Conservation (phyloP, 2,113 vertebrate genomes). For the Notothenia coriiceps region DNA sequence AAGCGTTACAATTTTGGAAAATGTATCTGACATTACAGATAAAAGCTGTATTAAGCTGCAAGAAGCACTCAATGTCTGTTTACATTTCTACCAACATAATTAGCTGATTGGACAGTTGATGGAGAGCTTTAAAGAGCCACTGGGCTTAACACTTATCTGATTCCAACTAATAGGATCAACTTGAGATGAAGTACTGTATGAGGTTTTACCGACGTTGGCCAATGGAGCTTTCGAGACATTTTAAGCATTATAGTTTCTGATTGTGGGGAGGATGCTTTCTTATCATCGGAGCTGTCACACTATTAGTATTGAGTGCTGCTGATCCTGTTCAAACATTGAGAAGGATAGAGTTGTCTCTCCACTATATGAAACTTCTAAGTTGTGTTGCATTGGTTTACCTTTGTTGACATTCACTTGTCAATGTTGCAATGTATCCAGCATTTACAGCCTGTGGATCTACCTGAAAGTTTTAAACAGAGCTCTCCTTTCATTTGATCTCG, state of each 20-base stretch:
- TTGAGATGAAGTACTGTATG: slow-evolving; percentile 26
- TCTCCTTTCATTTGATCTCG: slow-evolving; percentile 8
- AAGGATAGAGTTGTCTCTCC: neutral
- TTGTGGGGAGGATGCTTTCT: neutral
- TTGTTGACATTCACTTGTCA: neutral
- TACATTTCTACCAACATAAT: slow-evolving; percentile 19
- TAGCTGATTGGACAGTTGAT: slow-evolving; percentile 32
- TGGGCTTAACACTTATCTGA: slow-evolving; percentile 16
- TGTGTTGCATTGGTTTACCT: neutral
- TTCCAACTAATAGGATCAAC: slow-evolving; percentile 33
- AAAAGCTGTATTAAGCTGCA: neutral
- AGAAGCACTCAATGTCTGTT: neutral
- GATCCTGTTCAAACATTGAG: neutral
- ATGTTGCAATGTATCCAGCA: neutral
- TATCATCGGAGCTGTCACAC: slow-evolving; percentile 2
- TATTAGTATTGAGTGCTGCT: neutral
- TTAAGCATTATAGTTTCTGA: slow-evolving; percentile 14
- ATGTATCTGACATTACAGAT: neutral
- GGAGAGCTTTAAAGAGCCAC: slow-evolving; percentile 17
- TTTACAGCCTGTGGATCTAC: neutral
- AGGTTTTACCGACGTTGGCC: slow-evolving; percentile 5
- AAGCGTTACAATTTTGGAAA: neutral
- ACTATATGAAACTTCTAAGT: neutral
- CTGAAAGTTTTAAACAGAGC: neutral
- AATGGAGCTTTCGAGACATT: neutral